Conservation (phyloP, 2,797 vertebrate species). For the Todus mexicanus region DNA sequence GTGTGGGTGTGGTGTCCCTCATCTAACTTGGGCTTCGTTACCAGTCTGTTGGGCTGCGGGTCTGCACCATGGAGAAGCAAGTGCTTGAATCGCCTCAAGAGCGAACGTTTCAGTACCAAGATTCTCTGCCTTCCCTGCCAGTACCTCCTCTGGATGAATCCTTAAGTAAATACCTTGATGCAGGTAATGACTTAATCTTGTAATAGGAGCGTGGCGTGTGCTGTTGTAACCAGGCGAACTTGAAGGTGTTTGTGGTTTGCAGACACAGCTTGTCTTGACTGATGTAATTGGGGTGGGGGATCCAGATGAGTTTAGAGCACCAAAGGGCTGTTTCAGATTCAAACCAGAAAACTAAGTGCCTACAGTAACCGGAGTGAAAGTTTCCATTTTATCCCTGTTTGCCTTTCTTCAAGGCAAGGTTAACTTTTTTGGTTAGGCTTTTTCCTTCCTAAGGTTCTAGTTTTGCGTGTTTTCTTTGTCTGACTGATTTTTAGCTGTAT, state of each 20-base stretch:
- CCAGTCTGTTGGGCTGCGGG: background rate
- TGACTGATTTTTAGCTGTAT: background rate
- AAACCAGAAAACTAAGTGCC: background rate
- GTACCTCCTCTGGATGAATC: constrained; percentile 86
- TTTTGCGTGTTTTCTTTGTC: background rate
- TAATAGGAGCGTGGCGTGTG: fast-evolving
- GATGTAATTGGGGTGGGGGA: no score
- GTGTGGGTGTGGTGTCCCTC: fast-evolving
- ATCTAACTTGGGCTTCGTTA: background rate
- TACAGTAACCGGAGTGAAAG: background rate
- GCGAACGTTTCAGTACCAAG: constrained; percentile 90
- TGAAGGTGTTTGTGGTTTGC: background rate
- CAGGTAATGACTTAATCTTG: constrained; percentile 77
- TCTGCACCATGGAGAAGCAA: constrained; percentile 81
- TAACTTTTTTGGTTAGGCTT: background rate
- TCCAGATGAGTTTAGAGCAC: background rate
- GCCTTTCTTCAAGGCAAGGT: background rate
- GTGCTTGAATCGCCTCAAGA: constrained; percentile 79
- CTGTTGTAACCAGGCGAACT: background rate
- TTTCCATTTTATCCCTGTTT: background rate
- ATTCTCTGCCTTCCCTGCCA: constrained; percentile 86
- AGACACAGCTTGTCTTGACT: background rate
- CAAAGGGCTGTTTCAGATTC: background rate
- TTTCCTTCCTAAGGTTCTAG: background rate
- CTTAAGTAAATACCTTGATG: constrained; percentile 88